Evolutionary conservation across 1,140 invertebrate genomes (phyloP).

Genomic region (Mylabris phalerata): DNA sequence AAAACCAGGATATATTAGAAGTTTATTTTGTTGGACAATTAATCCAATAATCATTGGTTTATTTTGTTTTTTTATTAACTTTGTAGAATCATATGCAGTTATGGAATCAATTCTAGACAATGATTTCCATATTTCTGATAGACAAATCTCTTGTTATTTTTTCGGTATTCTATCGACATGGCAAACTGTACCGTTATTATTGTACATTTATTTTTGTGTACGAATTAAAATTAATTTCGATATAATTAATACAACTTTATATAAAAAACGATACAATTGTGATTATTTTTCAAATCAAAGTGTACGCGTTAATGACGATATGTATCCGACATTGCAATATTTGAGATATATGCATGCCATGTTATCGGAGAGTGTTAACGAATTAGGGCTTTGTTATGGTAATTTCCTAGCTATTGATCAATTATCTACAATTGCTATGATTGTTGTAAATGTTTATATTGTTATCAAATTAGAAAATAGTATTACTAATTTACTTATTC

Average conservation of each 20-base stretch:
- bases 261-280: neutral
- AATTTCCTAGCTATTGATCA: slow-evolving; percentile 20
- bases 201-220: slow-evolving; percentile 20
- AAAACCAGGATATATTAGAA: neutral
- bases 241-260: slow-evolving; percentile 20
- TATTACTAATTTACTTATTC: slow-evolving; percentile 1
- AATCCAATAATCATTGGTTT: neutral
- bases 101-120: no score
- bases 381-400: slow-evolving; percentile 21
- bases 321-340: slow-evolving; percentile 8
- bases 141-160: neutral
- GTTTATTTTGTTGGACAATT: neutral
- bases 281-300: neutral
- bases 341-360: slow-evolving; percentile 22
- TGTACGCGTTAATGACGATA: slow-evolving; percentile 5
- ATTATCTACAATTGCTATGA: slow-evolving; percentile 16
- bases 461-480: slow-evolving; percentile 2
- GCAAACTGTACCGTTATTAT: slow-evolving; percentile 16
- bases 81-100: no score
- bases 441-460: slow-evolving; percentile 13
- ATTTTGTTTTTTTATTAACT: neutral
- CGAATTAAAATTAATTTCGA: slow-evolving; percentile 19
- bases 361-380: slow-evolving; percentile 14
- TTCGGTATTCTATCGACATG: slow-evolving; percentile 20
- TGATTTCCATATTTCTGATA: neutral